Conservation (phyloP, 2,113 vertebrate species). For the Bagarius yarrelli region DNA sequence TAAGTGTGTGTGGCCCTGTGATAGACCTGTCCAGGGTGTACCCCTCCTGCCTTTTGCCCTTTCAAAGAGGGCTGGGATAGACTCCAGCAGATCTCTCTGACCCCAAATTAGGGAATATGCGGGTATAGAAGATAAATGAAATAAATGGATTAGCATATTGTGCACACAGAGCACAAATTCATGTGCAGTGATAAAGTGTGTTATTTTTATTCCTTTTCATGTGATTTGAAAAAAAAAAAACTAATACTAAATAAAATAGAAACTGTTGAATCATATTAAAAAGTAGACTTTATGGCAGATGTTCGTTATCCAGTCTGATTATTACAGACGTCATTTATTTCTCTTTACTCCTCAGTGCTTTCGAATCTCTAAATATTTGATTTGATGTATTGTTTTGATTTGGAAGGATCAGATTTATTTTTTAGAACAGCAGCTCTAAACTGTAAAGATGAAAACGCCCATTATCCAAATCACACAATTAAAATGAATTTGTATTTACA, state of each 20-base stretch:
- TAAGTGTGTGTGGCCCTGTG: too few relatives aligned
- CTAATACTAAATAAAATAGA: not conserved
- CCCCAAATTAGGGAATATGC: too few relatives aligned
- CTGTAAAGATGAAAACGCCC: accelerated
- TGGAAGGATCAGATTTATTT: not conserved
- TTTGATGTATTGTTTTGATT: too few relatives aligned
- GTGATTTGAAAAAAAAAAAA: not conserved
- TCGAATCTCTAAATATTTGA: not conserved
- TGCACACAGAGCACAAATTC: not conserved
- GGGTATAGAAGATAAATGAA: too few relatives aligned
- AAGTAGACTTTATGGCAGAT: too few relatives aligned
- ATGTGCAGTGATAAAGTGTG: not conserved
- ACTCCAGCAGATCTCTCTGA: too few relatives aligned
- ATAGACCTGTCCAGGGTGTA: too few relatives aligned
- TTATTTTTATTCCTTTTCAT: not conserved
- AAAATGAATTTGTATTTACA: not conserved
- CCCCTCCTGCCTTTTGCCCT: too few relatives aligned
- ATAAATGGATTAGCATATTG: not conserved
- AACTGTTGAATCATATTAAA: too few relatives aligned
- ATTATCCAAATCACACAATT: not conserved
- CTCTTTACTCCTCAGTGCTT: not conserved
- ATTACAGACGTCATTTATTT: not conserved
- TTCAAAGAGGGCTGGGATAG: too few relatives aligned
- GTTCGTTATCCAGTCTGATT: not conserved
- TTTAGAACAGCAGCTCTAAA: not conserved